These are phyloP conservation scores for Eucriotettix oculatus DNA, from an alignment of 2,888 invertebrate genomes.

Conservation along the genomic window DNA sequence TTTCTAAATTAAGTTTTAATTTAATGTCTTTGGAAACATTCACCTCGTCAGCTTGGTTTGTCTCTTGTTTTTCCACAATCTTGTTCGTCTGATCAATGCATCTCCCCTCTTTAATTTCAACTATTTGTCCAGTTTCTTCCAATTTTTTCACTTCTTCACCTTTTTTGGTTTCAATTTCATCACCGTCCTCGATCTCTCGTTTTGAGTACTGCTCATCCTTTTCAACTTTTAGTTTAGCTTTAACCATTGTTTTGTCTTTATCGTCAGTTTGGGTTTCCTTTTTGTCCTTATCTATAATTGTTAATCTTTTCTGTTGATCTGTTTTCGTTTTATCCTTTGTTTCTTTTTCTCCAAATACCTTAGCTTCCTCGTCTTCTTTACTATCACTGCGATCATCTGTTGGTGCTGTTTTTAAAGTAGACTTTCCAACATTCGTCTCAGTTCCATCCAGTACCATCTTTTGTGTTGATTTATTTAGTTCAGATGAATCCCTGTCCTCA, in stretches of 20 bases:
- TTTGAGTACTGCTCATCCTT: not conserved
- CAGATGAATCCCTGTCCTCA: too few species aligned
- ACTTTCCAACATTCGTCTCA: too few species aligned
- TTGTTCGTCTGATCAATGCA: not conserved
- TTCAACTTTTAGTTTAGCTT: not conserved
- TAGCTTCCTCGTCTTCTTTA: too few species aligned
- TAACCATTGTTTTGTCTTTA: not conserved
- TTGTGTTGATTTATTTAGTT: too few species aligned
- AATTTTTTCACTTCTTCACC: not conserved
- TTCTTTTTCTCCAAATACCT: too few species aligned
- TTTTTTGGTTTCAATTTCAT: not conserved
- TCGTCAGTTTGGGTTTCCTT: not conserved
- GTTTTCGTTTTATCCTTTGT: not conserved
- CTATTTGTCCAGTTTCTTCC: not conserved
- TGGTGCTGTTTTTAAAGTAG: too few species aligned
- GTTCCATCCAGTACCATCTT: too few species aligned
- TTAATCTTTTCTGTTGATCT: conserved; percentile 3
- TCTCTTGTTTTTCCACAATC: not conserved
- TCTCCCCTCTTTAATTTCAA: not conserved
- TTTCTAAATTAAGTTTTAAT: conserved; percentile 10
- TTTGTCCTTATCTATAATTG: not conserved
- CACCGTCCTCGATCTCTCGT: not conserved
- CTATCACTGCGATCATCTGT: too few species aligned
- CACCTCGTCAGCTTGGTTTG: not conserved
- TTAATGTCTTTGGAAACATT: conserved; percentile 5